These are phyloP conservation scores for Biston betularia DNA, from an alignment of 2,888 invertebrate genomes.

Conservation along the genomic window DNA sequence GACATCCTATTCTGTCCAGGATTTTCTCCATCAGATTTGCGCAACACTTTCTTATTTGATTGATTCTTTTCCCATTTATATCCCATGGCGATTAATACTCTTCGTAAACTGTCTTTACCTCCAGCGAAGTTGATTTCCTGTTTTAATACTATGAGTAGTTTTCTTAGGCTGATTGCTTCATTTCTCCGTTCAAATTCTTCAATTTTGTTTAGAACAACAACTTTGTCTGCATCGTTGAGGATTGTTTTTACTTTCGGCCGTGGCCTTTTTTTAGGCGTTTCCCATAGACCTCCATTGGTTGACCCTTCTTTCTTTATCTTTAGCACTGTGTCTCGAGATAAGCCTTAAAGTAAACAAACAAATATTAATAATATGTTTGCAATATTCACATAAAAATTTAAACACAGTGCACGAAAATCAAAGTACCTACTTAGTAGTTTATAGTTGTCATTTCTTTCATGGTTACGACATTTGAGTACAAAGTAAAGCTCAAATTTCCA, in stretches of 20 bases:
- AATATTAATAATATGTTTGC: too few species aligned
- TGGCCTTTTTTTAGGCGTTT: slow-evolving; percentile 32
- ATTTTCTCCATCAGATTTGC: slow-evolving; percentile 21
- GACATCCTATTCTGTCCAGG: slow-evolving; percentile 13
- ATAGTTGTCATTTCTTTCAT: too few species aligned
- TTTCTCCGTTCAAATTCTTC: slow-evolving; percentile 33
- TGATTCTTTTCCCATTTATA: slow-evolving; percentile 35
- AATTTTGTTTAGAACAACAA: slow-evolving; percentile 33
- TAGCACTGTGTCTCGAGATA: slow-evolving; percentile 33
- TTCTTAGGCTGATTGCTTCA: slow-evolving; percentile 32
- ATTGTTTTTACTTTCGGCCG: slow-evolving; percentile 34
- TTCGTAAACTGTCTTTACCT: slow-evolving; percentile 30
- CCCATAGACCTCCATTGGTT: slow-evolving; percentile 33
- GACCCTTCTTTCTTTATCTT: slow-evolving; percentile 37
- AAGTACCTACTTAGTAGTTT: not conserved
- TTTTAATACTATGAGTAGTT: slow-evolving; percentile 32
- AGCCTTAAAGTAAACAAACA: slow-evolving; percentile 20
- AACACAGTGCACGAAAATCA: too few species aligned
- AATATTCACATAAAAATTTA: too few species aligned
- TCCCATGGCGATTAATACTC: slow-evolving; percentile 29
- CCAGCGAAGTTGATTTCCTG: slow-evolving; percentile 34
- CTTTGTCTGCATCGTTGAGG: slow-evolving; percentile 33
- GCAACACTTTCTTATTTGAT: slow-evolving; percentile 30
- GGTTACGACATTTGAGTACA: too few species aligned
- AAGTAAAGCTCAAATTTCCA: too few species aligned